Evolutionary conservation across 2,888 invertebrate species (phyloP).

Genomic region (Agrochola litura): DNA sequence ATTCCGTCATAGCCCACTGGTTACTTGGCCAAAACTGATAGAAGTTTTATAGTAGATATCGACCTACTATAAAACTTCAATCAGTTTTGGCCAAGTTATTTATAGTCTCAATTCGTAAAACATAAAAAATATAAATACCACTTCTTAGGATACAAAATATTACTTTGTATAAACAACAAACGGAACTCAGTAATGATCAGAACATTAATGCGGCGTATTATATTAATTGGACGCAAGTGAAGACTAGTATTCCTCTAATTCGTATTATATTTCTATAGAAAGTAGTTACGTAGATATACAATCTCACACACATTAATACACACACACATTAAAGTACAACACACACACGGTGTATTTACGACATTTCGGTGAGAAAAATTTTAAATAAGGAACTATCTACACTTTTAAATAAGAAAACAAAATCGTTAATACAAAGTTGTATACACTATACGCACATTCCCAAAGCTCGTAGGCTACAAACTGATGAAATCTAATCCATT

Average conservation of each 20-base stretch:
- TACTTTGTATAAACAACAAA: not conserved
- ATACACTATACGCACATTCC: not conserved
- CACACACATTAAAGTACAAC: too few relatives aligned
- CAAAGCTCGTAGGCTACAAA: slow-evolving; percentile 15
- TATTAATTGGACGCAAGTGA: not conserved
- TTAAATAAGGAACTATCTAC: not conserved
- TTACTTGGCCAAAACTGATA: too few relatives aligned
- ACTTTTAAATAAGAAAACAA: not conserved
- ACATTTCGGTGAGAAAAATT: too few relatives aligned
- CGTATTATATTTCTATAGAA: not conserved
- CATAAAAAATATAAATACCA: too few relatives aligned
- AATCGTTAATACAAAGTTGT: not conserved
- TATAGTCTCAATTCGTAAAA: not conserved
- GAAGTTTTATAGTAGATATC: too few relatives aligned
- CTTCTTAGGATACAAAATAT: not conserved
- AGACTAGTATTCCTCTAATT: not conserved
- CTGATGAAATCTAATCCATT: slow-evolving; percentile 51
- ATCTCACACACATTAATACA: too few relatives aligned
- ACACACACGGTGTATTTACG: too few relatives aligned
- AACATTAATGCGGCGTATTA: not conserved
- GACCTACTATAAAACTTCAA: not conserved
- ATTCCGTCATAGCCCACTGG: too few relatives aligned
- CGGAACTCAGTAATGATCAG: not conserved
- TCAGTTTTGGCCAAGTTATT: not conserved
- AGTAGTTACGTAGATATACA: too few relatives aligned